Percentiles rank a stretch among this genome's conserved stretches.
Evolutionary conservation across 2,797 vertebrate species (phyloP).

Genomic region (Muscicapa comitata): DNA sequence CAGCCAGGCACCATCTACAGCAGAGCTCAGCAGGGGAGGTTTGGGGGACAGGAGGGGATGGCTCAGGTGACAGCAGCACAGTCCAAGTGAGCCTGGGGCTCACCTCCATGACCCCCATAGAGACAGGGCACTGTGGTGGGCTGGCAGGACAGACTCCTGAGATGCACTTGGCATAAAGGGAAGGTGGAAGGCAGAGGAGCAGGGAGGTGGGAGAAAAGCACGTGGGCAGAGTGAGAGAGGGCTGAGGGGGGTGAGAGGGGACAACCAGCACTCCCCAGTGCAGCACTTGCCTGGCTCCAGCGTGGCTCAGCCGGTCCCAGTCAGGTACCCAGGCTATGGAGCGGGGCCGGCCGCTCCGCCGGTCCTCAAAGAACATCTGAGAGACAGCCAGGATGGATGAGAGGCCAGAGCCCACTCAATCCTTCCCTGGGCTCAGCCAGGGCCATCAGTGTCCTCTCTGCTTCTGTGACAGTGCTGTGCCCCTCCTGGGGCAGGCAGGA

Average conservation of each 20-base stretch:
- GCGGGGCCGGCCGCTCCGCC: slow-evolving; percentile 17
- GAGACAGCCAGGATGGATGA: neutral
- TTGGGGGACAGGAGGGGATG: fast-evolving
- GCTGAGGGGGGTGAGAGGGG: fast-evolving
- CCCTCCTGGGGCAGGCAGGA: neutral
- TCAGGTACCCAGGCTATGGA: slow-evolving; percentile 14
- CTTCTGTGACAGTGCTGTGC: neutral
- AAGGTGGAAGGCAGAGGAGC: neutral
- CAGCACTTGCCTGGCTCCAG: neutral
- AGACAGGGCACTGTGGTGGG: fast-evolving
- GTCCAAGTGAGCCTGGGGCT: neutral
- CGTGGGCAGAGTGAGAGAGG: neutral
- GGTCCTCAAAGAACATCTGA: slow-evolving; percentile 33
- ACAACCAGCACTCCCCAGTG: neutral
- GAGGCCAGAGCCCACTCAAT: neutral
- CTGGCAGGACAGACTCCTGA: neutral
- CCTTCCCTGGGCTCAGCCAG: neutral
- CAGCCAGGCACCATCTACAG: neutral
- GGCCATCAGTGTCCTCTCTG: neutral
- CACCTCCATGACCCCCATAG: fast-evolving
- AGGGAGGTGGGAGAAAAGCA: neutral
- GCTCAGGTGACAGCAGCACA: neutral
- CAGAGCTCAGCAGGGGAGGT: neutral
- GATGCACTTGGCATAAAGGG: neutral
- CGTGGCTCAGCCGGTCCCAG: neutral